Evolutionary conservation across 2,888 invertebrate genomes (phyloP).

Genomic region (Tanytarsus gracilentus): DNA sequence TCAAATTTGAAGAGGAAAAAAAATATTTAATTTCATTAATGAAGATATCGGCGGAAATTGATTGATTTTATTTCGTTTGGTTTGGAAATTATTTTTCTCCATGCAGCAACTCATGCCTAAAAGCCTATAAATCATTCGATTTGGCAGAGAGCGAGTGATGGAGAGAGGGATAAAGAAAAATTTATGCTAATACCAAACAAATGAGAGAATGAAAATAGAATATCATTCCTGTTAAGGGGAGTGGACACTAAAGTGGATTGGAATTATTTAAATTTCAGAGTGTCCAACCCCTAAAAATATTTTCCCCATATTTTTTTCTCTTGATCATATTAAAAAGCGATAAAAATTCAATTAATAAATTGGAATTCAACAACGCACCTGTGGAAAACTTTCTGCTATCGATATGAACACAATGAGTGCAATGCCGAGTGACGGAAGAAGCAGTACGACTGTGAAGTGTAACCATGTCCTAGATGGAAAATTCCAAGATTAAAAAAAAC

Average conservation of each 20-base stretch:
- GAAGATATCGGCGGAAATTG: conserved; percentile 11
- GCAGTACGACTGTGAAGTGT: conserved; percentile 39
- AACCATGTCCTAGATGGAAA: conserved; percentile 35
- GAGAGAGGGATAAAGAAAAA: no score
- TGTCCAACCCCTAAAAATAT: no score
- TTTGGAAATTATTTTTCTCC: background rate
- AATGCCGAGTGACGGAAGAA: conserved; percentile 39
- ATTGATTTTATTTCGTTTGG: conserved; percentile 20
- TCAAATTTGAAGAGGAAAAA: background rate
- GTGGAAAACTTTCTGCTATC: conserved; percentile 42
- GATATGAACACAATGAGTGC: conserved; percentile 41
- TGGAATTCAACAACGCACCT: conserved; percentile 31
- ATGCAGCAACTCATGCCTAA: no score
- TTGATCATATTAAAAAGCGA: background rate
- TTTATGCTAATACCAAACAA: background rate
- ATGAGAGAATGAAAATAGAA: no score
- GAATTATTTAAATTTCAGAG: no score
- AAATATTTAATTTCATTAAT: background rate
- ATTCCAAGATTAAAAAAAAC: conserved; percentile 1
- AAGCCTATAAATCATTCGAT: background rate
- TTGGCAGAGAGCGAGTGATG: background rate
- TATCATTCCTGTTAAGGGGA: no score
- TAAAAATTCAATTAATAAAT: conserved; percentile 13
- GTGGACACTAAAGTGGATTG: no score
- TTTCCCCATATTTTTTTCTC: background rate